A percentile compares a stretch with the other conserved stretches of the same genome.
These are phyloP conservation scores for Neosilurus hyrtlii DNA, from an alignment of 2,797 vertebrate species.

Conservation along the genomic window DNA sequence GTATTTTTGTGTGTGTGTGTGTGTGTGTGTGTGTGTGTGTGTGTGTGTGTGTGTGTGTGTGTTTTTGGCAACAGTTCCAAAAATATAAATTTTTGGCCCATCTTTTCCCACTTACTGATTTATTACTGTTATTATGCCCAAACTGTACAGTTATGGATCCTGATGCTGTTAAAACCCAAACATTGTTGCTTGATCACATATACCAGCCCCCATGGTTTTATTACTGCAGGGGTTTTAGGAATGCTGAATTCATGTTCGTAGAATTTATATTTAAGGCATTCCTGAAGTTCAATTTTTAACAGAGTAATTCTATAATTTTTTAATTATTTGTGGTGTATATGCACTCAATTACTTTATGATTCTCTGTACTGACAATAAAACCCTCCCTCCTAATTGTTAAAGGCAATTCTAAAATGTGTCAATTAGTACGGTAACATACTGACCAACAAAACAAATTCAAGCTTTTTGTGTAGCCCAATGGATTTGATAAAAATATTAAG, in stretches of 20 bases:
- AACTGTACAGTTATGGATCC: background rate
- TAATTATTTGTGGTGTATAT: conserved; percentile 9
- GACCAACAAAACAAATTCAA: too few relatives aligned
- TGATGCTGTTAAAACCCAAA: background rate
- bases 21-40: too few relatives aligned
- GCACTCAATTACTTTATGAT: background rate
- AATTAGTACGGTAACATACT: background rate
- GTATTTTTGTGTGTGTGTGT: too few relatives aligned
- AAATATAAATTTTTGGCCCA: too few relatives aligned
- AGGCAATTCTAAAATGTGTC: background rate
- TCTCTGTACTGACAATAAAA: background rate
- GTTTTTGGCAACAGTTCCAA: too few relatives aligned
- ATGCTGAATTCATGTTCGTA: background rate
- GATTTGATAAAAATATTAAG: too few relatives aligned
- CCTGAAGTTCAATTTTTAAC: conserved; percentile 6
- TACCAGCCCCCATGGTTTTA: background rate
- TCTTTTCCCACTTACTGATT: background rate
- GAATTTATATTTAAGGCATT: conserved; percentile 16
- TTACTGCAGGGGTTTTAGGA: background rate
- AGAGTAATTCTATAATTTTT: background rate
- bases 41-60: too few relatives aligned
- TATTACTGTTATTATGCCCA: background rate
- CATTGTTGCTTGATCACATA: background rate
- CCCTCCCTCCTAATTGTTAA: background rate
- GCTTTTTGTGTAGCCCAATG: too few relatives aligned